Evolutionary conservation across 2,888 invertebrate genomes (phyloP), one percentile per base, ranked within the genome.

Genomic region (Punctoribates punctum): DNA sequence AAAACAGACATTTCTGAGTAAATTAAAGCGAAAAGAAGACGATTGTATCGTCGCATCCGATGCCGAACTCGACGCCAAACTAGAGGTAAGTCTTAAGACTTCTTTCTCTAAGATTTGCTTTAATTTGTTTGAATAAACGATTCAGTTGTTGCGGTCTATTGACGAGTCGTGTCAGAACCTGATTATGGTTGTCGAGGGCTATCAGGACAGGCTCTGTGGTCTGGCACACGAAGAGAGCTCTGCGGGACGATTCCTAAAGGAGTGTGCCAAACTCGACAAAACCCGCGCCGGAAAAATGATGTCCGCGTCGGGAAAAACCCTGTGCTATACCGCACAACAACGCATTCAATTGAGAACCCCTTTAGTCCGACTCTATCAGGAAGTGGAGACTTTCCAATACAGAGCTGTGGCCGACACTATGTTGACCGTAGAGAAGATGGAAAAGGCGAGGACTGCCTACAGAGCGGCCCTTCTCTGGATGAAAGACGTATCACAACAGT

Each of bases 41-140:
- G 96, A 96, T 80, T 94, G 94, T 86, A 90, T 99, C 80, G 90
- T 96, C 29, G 91, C 97, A 17, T 96, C 96, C 0, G 99, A 99
- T 85, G 92, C 96, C 0, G 94, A 96, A 83, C 87, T 99, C 42
- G 99, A 99, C 86, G 91, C 97, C 5, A 99, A 99, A 87, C 87
- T 97, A 80, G 96, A 96, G 81, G 85, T 86, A 17, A 72, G 72
- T 20, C 27, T 42, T 73, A 23, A 54, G 74, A 46, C 65, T 70
- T 72, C 60, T 27, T 67, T 77, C 11, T 67, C 42, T n/a, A n/a
- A 42, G 42, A 9, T 77, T 42, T 42, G 48, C 46, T 78, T 73
- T 13, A 65, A 60, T n/a, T n/a, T n/a, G n/a, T n/a, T n/a, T n/a
- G n/a, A n/a, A n/a, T n/a, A n/a, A n/a, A 27, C 48, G 29, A 48